phyloP scores from a whole-genome alignment of 2,113 vertebrate species.

The Numenius arquata region DNA sequence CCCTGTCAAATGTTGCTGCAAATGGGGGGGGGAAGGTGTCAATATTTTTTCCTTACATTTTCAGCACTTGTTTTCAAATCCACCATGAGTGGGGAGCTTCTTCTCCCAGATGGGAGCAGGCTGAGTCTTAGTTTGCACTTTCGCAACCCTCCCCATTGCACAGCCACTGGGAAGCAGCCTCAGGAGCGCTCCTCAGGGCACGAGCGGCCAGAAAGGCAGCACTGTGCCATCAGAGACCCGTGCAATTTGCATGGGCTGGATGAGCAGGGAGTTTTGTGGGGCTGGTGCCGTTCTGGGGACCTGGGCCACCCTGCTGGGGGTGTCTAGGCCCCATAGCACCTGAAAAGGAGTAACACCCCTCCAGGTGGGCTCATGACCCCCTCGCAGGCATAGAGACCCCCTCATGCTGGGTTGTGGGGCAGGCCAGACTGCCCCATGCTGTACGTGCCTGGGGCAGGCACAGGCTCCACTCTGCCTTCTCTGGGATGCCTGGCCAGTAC shows the following conservation, averaged over 20 bases:
- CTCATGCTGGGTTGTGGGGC: not conserved
- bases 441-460: not conserved
- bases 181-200: not conserved
- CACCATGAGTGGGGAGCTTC: not conserved
- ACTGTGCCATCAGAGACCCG: rapidly evolving
- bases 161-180: not conserved
- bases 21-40: rapidly evolving
- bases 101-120: not conserved
- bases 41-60: not conserved
- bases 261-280: not conserved
- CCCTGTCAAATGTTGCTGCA: not conserved
- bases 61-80: not conserved
- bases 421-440: rapidly evolving
- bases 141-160: not conserved
- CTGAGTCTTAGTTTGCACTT: not conserved
- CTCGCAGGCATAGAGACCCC: not conserved
- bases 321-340: not conserved
- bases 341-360: not conserved
- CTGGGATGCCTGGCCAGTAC: not conserved
- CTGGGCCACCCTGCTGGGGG: not conserved
- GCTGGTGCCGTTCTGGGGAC: not conserved
- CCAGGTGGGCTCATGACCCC: not conserved
- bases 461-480: not conserved
- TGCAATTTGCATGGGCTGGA: not conserved
- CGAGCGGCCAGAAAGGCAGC: rapidly evolving